A percentile compares a stretch with the other conserved stretches of the same genome.
Evolutionary conservation across 2,888 invertebrate genomes (phyloP).

Genomic region (Serrognathus titanus): DNA sequence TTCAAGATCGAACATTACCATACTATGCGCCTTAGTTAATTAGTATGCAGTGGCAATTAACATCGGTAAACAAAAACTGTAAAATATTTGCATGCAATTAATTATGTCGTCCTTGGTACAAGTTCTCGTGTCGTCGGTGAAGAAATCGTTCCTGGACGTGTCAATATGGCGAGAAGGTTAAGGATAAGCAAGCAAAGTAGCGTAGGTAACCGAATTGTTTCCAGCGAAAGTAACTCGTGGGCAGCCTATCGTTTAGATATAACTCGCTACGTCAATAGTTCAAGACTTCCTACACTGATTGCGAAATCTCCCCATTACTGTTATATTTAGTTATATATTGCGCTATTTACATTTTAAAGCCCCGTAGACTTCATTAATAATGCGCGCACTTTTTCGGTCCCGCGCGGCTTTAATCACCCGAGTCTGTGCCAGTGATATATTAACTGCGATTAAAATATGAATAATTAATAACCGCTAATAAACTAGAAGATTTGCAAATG

Average conservation of each 20-base stretch:
- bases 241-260: conserved; percentile 10
- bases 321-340: conserved; percentile 3
- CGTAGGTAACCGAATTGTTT: conserved; percentile 13
- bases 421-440: background rate
- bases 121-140: too few relatives aligned
- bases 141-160: too few relatives aligned
- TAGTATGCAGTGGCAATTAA: too few relatives aligned
- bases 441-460: conserved; percentile 3
- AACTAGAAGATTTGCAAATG: conserved; percentile 2
- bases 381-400: background rate
- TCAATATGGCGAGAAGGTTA: conserved; percentile 10
- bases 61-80: too few relatives aligned
- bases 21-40: too few relatives aligned
- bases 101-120: too few relatives aligned
- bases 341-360: conserved; percentile 2
- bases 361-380: conserved; percentile 3
- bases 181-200: conserved; percentile 10
- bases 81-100: too few relatives aligned
- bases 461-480: conserved; percentile 3
- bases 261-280: conserved; percentile 7
- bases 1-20: too few relatives aligned
- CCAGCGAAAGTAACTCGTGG: conserved; percentile 13
- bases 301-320: conserved; percentile 2
- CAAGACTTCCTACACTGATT: conserved; percentile 13
- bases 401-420: background rate